Base-by-base conservation (phyloP, 2,113 vertebrate genomes). In the Prionailurus viverrinus region DNA sequence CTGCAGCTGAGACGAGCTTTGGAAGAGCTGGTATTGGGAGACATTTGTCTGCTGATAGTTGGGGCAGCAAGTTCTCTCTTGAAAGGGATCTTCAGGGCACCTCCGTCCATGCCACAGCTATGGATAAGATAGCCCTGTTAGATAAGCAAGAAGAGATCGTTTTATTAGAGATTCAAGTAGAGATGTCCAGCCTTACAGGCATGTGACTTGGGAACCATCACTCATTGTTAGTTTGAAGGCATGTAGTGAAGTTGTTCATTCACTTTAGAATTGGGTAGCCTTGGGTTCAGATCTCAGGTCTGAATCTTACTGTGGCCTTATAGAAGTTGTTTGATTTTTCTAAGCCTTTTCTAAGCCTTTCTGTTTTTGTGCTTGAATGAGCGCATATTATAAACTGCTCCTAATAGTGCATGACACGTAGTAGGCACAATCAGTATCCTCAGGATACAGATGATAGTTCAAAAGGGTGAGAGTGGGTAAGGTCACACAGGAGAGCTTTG, bases 21-120 rank as follows among this genome's bases (percentile, higher is more conserved):
- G 23, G 7, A 15, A 25, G n/a, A 21, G 27, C 51, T 68, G 82
- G 10, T 36, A 1, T 36, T 66, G 25, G 2, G 23, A 94, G 83
- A 68, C 66, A 48, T 48, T 78, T 41, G 1, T 25, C 7, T 27
- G 27, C 31, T 27, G 71, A 16, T 29, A 13, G 10, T 41, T 66
- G 65, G 51, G 19, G 33, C 15, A 45, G 7, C 5, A 33, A 68
- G 16, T 31, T 25, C 5, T 48, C 51, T 14, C 14, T 79, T 33
- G 63, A 86, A 79, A 33, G 21, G 25, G 6, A 11, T 61, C 33
- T 51, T 87, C 63, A 41, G 36, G 48, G 10, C 4, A 5, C 76
- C 14, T 41, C 45, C 2, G 1, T 4, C 16, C 16, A 3, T 14
- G 1, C 78, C 63, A 39, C 0, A 31, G 84, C 33, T 13, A 0